Conservation (phyloP, 2,797 vertebrate genomes). For the Gambusia yucatana region DNA sequence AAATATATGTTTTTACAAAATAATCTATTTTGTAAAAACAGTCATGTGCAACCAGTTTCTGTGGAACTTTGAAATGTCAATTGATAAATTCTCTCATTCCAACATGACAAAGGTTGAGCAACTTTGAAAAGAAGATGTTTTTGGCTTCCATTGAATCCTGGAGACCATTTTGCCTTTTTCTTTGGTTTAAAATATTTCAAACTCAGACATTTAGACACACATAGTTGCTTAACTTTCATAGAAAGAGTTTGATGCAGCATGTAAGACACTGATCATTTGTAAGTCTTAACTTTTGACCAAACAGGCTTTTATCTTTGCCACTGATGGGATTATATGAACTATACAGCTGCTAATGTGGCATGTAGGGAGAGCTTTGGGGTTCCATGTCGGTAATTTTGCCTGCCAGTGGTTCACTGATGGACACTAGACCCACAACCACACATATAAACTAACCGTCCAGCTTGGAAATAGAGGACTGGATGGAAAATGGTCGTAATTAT, state of each 20-base stretch:
- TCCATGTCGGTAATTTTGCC: constrained; percentile 13
- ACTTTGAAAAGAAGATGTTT: not conserved
- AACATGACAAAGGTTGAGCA: not conserved
- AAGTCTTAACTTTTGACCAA: constrained; percentile 17
- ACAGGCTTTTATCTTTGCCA: constrained; percentile 11
- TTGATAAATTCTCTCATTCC: not conserved
- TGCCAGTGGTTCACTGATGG: constrained; percentile 21
- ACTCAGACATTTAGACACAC: not conserved
- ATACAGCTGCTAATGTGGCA: constrained; percentile 16
- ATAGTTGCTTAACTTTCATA: constrained; percentile 8
- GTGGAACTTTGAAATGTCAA: too few species aligned
- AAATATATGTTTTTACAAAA: too few species aligned
- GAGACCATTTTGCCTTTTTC: not conserved
- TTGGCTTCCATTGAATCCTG: not conserved
- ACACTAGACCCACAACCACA: constrained; percentile 23
- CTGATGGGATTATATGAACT: constrained; percentile 12
- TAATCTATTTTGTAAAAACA: not conserved
- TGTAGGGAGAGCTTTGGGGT: constrained; percentile 21
- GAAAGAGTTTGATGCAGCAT: not conserved
- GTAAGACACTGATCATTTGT: constrained; percentile 8
- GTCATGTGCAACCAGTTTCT: not conserved
- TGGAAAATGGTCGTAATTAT: constrained; percentile 69
- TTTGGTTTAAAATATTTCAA: constrained; percentile 4
- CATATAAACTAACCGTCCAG: constrained; percentile 23
- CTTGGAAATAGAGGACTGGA: constrained; percentile 49